These are phyloP conservation scores for Lepidurus apus DNA, from an alignment of 1,140 invertebrate species.

Conservation along the genomic window DNA sequence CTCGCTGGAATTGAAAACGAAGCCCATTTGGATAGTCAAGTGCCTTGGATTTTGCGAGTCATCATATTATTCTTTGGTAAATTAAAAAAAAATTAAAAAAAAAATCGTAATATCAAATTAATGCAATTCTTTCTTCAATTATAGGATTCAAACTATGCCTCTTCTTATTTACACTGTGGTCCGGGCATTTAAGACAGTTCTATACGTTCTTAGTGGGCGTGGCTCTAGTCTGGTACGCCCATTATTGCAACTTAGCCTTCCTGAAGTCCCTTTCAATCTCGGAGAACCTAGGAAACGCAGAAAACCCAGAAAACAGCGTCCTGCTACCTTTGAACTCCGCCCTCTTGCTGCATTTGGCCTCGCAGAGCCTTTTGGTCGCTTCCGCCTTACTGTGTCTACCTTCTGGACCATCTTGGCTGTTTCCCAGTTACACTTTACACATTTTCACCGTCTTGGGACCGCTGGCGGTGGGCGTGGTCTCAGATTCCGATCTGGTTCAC, in stretches of 20 bases:
- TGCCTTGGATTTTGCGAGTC: slow-evolving; percentile 10
- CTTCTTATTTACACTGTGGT: not conserved
- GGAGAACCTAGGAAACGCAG: not conserved
- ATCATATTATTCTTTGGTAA: slow-evolving; percentile 21
- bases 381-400: not conserved
- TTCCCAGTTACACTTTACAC: not conserved
- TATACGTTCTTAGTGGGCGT: not conserved
- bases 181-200: not conserved
- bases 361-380: not conserved
- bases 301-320: not conserved
- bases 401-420: not conserved
- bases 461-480: not conserved
- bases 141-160: not conserved
- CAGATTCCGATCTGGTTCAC: not conserved
- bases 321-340: not conserved
- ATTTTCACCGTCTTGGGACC: not conserved
- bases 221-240: not conserved
- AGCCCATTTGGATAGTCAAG: not conserved
- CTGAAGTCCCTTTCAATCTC: not conserved
- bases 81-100: no score
- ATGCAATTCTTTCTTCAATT: not conserved
- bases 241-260: not conserved
- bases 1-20: slow-evolving; percentile 15
- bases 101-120: not conserved
- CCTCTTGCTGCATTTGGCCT: not conserved